Evolutionary conservation across 2,888 invertebrate species (phyloP).

Genomic region (Bembecia ichneumoniformis): DNA sequence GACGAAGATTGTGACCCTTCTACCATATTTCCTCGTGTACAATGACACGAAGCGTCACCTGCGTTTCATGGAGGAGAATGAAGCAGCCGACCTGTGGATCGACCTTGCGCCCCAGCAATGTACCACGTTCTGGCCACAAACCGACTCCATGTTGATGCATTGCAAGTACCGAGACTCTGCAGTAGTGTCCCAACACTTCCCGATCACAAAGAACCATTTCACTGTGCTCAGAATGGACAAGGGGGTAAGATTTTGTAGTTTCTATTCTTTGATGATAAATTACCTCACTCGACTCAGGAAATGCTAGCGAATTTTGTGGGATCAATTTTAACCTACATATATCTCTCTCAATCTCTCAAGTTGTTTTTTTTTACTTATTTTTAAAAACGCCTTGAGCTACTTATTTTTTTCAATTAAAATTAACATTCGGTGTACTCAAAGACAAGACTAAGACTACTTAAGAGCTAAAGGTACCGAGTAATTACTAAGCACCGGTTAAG

Average conservation of each 20-base stretch:
- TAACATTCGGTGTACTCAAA: too few species aligned
- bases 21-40: slow-evolving; percentile 83
- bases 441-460: too few species aligned
- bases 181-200: slow-evolving; percentile 83
- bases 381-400: too few species aligned
- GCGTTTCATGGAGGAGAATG: slow-evolving; percentile 89
- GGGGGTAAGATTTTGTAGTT: slow-evolving; percentile 74
- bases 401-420: too few species aligned
- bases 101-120: slow-evolving; percentile 80
- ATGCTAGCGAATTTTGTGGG: too few species aligned
- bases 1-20: slow-evolving; percentile 83
- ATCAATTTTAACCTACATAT: too few species aligned
- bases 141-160: slow-evolving; percentile 84
- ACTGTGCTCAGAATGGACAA: slow-evolving; percentile 87
- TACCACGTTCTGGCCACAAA: slow-evolving; percentile 85
- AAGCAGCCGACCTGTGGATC: slow-evolving; percentile 86
- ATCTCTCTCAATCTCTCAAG: too few species aligned
- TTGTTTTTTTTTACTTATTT: too few species aligned
- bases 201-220: slow-evolving; percentile 77
- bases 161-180: slow-evolving; percentile 84
- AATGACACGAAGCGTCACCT: slow-evolving; percentile 76
- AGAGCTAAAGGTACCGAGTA: too few species aligned
- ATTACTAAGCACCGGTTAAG: too few species aligned
- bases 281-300: too few species aligned
- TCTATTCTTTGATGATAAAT: too few species aligned